phyloP scores from a whole-genome alignment of 2,888 invertebrate species.

The Volucella zonaria region DNA sequence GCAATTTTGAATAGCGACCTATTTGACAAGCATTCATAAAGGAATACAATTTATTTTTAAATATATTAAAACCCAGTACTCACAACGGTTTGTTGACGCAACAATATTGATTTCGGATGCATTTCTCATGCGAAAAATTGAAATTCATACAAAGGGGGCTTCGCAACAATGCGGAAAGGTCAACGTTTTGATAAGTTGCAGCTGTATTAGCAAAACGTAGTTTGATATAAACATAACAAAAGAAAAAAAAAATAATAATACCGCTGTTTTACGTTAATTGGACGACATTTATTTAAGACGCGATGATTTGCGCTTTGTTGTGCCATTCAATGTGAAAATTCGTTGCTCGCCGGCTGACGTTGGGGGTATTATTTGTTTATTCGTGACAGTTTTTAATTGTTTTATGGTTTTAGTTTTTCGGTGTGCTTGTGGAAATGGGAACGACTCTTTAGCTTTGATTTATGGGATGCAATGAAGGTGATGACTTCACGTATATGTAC shows the following conservation, averaged over 20 bases:
- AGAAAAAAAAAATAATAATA: neutral
- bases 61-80: too few relatives aligned
- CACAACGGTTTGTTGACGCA: too few relatives aligned
- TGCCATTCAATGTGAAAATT: neutral
- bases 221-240: neutral
- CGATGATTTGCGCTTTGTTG: neutral
- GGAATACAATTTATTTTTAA: neutral
- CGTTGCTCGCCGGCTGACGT: neutral
- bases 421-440: neutral
- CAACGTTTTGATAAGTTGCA: too few relatives aligned
- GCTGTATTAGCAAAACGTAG: too few relatives aligned
- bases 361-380: neutral
- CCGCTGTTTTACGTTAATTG: neutral
- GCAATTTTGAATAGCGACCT: neutral
- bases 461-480: too few relatives aligned
- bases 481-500: too few relatives aligned
- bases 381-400: constrained; percentile 16
- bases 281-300: neutral
- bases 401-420: neutral
- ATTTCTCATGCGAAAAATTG: neutral
- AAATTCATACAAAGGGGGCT: neutral
- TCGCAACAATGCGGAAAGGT: too few relatives aligned
- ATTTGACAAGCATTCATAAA: neutral
- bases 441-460: neutral
- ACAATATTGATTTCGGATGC: constrained; percentile 14